Evolutionary conservation across 1,140 invertebrate genomes (phyloP), one percentile per base, ranked within the genome.

Genomic region (Meloidogyne floridensis): DNA sequence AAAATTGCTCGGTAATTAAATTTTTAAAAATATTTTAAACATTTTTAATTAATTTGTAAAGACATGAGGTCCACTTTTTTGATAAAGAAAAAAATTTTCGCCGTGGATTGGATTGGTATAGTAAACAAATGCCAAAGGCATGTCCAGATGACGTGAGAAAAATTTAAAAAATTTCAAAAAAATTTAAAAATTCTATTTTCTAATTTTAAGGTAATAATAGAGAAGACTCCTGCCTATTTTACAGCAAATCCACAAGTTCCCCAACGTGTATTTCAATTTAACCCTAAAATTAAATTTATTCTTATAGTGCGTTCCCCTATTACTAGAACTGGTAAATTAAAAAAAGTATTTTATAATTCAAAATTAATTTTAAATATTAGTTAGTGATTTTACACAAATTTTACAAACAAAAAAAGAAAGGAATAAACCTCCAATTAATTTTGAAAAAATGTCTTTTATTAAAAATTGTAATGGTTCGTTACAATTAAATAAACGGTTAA

Each of bases 51-150:
- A 32, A 32, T 32, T 32, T 32, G 32, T 32, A 32, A 32, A 65
- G 59, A 13, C 80, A 84, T 65, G 89, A 90, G 79, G 83, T 91
- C 47, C 91, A 92, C 77, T 92, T 91, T 84, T 92, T 92, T 81
- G 91, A 92, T 82, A 72, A 83, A 13, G 70, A 85, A 18, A 42
- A 82, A 54, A 83, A 84, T 32, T 90, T 85, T 69, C 43, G 79
- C 11, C 75, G 77, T n/a, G 89, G 89, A n/a, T 59, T 81, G 4
- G 84, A 90, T 20, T 90, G 90, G 90, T 90, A 90, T 77, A 47
- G 75, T 15, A 18, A 82, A 42, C 87, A 89, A 77, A 89, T 89
- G 88, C 88, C 88, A 3, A 15, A 71, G 2, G 72, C 86, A 32
- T 47, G 7, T 47, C 20, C 69, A 10, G 53, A 81, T 70, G 83